Evolutionary conservation across 2,888 invertebrate genomes (phyloP).

Genomic region (Saturnia japonica): DNA sequence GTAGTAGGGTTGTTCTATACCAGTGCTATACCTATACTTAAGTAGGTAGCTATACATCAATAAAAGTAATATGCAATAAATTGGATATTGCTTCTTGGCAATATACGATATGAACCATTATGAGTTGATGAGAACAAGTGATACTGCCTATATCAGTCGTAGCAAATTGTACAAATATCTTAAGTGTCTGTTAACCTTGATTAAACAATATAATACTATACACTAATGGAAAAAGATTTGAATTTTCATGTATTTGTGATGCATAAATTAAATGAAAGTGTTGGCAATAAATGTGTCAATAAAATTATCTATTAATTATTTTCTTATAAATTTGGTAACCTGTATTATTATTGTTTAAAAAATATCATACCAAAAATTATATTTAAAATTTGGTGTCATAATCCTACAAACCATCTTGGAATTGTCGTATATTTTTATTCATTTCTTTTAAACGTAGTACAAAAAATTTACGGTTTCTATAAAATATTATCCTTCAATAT

Average conservation of each 20-base stretch:
- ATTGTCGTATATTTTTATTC: neutral
- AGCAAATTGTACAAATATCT: neutral
- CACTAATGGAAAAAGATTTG: neutral
- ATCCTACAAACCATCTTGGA: neutral
- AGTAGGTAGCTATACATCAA: neutral
- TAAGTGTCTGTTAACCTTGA: slow-evolving; percentile 8
- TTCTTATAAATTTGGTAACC: too few species aligned
- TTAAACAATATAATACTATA: neutral
- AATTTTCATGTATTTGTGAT: too few species aligned
- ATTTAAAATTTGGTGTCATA: too few species aligned
- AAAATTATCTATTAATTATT: too few species aligned
- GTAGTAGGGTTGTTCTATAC: neutral
- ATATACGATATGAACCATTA: slow-evolving; percentile 3
- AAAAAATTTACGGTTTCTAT: neutral
- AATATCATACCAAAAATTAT: too few species aligned
- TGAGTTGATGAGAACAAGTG: neutral
- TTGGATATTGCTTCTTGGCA: slow-evolving; percentile 12
- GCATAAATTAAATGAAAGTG: too few species aligned
- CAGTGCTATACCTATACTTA: neutral
- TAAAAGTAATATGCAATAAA: slow-evolving; percentile 3
- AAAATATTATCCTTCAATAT: neutral
- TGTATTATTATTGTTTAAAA: too few species aligned
- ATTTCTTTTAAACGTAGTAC: neutral
- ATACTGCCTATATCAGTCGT: neutral
- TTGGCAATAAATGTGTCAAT: too few species aligned